A percentile compares a stretch with the other conserved stretches of the same genome.
phyloP scores from a whole-genome alignment of 2,797 vertebrate genomes.

The Onychomys leucogaster region DNA sequence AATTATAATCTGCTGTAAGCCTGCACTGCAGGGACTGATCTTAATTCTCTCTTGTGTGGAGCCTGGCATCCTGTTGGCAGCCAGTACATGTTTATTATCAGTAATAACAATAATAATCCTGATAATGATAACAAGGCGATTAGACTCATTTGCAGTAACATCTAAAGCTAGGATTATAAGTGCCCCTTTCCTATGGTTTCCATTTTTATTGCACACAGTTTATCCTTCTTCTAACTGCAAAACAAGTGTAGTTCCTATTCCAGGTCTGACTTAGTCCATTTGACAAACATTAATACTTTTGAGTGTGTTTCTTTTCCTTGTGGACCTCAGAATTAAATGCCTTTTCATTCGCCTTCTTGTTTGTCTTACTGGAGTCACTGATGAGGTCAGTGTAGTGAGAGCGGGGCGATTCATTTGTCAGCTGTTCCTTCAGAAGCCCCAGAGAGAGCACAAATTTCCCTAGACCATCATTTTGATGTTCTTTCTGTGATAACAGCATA shows the following conservation, averaged over 20 bases:
- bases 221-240: constrained; percentile 80
- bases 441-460: constrained; percentile 69
- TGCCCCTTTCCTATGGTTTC: constrained; percentile 65
- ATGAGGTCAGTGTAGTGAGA: constrained; percentile 74
- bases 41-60: constrained; percentile 60
- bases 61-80: constrained; percentile 69
- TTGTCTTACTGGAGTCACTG: constrained; percentile 75
- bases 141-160: constrained; percentile 66
- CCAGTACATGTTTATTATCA: constrained; percentile 56
- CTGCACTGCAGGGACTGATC: constrained; percentile 61
- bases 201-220: constrained; percentile 76
- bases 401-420: constrained; percentile 79
- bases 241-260: constrained; percentile 82
- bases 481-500: neutral
- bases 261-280: constrained; percentile 84
- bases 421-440: constrained; percentile 79
- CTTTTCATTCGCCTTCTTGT: constrained; percentile 81
- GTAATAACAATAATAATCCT: constrained; percentile 75
- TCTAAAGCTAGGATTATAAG: constrained; percentile 74
- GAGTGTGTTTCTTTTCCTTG: constrained; percentile 78
- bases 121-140: constrained; percentile 69
- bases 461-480: neutral
- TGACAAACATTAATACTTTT: constrained; percentile 82
- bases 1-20: constrained; percentile 72
- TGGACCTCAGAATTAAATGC: constrained; percentile 87